Conservation (phyloP, 2,113 vertebrate genomes). For the Scalopus aquaticus region DNA sequence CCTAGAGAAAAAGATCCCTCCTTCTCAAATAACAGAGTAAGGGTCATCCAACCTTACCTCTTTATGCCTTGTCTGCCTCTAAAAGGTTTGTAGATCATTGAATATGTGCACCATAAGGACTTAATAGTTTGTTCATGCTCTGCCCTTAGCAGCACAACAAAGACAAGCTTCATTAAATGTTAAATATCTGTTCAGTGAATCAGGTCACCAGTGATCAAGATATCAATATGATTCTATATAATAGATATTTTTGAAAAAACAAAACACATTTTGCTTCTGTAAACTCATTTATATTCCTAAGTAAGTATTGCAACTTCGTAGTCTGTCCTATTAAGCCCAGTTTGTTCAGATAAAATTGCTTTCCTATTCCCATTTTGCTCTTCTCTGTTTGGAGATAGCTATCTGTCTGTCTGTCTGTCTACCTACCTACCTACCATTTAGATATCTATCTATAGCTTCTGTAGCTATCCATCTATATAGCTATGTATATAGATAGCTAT, state of each 20-base stretch:
- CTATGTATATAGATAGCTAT: too few species aligned
- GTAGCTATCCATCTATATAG: too few species aligned
- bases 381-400: background rate
- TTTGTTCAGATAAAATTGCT: background rate
- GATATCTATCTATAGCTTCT: too few species aligned
- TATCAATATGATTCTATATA: background rate
- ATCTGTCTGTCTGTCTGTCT: too few species aligned
- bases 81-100: background rate
- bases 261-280: background rate
- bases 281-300: background rate
- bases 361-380: background rate
- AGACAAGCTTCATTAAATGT: background rate
- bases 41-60: background rate
- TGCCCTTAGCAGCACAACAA: background rate
- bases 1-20: background rate
- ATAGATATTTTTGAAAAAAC: background rate
- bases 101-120: background rate
- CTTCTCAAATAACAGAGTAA: background rate
- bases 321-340: background rate
- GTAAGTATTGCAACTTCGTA: background rate
- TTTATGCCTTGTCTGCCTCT: background rate
- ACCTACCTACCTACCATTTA: too few species aligned
- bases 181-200: slow-evolving; percentile 3
- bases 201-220: background rate
- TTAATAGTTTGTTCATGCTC: background rate